These are phyloP conservation scores for Thalpophila matura DNA, from an alignment of 2,888 invertebrate genomes.

Conservation along the genomic window DNA sequence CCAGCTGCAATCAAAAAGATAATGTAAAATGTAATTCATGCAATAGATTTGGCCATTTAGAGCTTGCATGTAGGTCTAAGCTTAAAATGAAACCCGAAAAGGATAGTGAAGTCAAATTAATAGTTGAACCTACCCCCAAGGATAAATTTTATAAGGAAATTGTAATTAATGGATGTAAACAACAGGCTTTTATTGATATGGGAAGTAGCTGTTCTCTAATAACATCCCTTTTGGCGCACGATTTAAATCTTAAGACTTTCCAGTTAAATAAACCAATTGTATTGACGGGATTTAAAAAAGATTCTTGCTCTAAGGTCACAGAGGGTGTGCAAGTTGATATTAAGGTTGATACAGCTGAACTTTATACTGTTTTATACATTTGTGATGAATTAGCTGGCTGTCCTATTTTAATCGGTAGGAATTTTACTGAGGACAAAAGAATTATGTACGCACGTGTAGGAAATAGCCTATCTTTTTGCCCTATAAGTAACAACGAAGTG, in stretches of 20 bases:
- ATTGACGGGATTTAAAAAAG: conserved; percentile 1
- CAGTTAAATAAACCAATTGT: neutral
- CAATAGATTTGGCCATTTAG: conserved; percentile 51
- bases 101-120: conserved; percentile 44
- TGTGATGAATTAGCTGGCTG: no score
- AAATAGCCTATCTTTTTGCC: no score
- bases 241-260: neutral
- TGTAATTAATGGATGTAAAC: conserved; percentile 15
- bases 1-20: conserved; percentile 1
- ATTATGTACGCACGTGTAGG: no score
- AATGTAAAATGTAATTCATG: conserved; percentile 51
- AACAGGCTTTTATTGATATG: neutral
- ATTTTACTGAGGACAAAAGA: no score
- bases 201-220: neutral
- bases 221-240: neutral
- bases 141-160: conserved; percentile 50
- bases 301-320: no score
- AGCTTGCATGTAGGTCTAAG: conserved; percentile 48
- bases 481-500: no score
- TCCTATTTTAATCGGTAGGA: no score
- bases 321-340: neutral
- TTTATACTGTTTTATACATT: no score
- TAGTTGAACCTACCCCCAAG: conserved; percentile 24
- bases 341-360: no score
- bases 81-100: conserved; percentile 46